These are phyloP conservation scores for Drosophila maculinotata DNA, from an alignment of 2,888 invertebrate species.

Conservation along the genomic window DNA sequence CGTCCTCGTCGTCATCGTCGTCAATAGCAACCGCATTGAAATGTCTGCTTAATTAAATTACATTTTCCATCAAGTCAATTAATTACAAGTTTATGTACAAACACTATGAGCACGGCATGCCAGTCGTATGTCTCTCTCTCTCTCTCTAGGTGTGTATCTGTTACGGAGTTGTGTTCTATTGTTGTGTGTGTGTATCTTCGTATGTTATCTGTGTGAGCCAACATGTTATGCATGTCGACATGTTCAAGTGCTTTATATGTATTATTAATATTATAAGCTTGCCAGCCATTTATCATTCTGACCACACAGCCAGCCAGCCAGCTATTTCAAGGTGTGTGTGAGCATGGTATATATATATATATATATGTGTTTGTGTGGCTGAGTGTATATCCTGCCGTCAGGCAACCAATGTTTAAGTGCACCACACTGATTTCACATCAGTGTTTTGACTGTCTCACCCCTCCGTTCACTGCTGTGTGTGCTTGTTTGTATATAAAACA, in stretches of 20 bases:
- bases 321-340: slow-evolving; percentile 13
- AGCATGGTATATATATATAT: slow-evolving; percentile 3
- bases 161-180: slow-evolving; percentile 7
- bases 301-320: slow-evolving; percentile 37
- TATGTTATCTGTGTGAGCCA: slow-evolving; percentile 51
- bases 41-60: slow-evolving; percentile 80
- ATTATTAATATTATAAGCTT: slow-evolving; percentile 82
- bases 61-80: slow-evolving; percentile 83
- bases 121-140: slow-evolving; percentile 12
- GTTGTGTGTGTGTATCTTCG: slow-evolving; percentile 12
- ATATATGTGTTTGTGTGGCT: slow-evolving; percentile 8
- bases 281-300: slow-evolving; percentile 78
- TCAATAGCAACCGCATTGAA: slow-evolving; percentile 63
- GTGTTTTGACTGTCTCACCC: slow-evolving; percentile 10
- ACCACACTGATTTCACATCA: slow-evolving; percentile 57
- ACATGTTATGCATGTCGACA: slow-evolving; percentile 78
- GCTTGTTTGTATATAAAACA: slow-evolving; percentile 70
- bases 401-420: slow-evolving; percentile 49
- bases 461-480: not conserved
- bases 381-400: slow-evolving; percentile 19
- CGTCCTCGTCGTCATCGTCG: slow-evolving; percentile 19
- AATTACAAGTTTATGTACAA: slow-evolving; percentile 71
- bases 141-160: slow-evolving; percentile 24
- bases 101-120: slow-evolving; percentile 52
- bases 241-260: slow-evolving; percentile 77